Evolutionary conservation across 2,797 vertebrate genomes (phyloP).

Genomic region (Bovichtus diacanthus): DNA sequence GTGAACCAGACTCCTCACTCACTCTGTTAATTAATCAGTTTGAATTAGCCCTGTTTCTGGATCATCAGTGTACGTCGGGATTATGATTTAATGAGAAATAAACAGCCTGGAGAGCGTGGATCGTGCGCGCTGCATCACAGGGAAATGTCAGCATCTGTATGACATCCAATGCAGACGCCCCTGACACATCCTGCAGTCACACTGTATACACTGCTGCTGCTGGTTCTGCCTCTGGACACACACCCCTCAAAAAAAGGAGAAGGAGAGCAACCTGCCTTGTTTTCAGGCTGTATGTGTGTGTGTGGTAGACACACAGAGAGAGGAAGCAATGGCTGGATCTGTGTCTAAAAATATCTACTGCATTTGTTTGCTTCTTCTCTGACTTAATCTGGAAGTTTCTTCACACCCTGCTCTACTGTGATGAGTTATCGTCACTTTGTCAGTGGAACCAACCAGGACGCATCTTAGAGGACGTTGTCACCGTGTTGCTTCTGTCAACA

Average conservation of each 20-base stretch:
- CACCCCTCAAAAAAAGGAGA: neutral
- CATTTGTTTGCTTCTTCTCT: slow-evolving; percentile 29
- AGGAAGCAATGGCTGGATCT: slow-evolving; percentile 19
- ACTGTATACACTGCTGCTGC: slow-evolving; percentile 19
- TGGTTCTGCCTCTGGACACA: slow-evolving; percentile 1
- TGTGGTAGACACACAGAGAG: slow-evolving; percentile 1
- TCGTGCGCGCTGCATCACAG: neutral
- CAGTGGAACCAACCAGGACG: slow-evolving; percentile 17
- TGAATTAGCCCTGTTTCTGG: slow-evolving; percentile 13
- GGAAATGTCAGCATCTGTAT: slow-evolving; percentile 58
- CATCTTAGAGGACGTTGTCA: neutral
- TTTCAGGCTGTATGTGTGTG: slow-evolving; percentile 4
- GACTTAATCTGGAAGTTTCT: slow-evolving; percentile 62
- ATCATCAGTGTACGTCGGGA: slow-evolving; percentile 12
- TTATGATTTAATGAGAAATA: slow-evolving; percentile 21
- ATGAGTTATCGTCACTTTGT: slow-evolving; percentile 21
- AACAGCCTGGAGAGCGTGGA: slow-evolving; percentile 11
- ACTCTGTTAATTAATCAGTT: slow-evolving; percentile 18
- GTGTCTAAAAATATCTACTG: slow-evolving; percentile 65
- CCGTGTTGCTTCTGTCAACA: slow-evolving; percentile 32
- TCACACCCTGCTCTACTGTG: slow-evolving; percentile 23
- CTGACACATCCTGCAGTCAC: slow-evolving; percentile 61
- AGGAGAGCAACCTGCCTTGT: slow-evolving; percentile 19
- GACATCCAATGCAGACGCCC: slow-evolving; percentile 44
- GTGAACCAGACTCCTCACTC: slow-evolving; percentile 17